Evolutionary conservation across 2,113 vertebrate species (phyloP).

Genomic region (Oreocharis arfaki): DNA sequence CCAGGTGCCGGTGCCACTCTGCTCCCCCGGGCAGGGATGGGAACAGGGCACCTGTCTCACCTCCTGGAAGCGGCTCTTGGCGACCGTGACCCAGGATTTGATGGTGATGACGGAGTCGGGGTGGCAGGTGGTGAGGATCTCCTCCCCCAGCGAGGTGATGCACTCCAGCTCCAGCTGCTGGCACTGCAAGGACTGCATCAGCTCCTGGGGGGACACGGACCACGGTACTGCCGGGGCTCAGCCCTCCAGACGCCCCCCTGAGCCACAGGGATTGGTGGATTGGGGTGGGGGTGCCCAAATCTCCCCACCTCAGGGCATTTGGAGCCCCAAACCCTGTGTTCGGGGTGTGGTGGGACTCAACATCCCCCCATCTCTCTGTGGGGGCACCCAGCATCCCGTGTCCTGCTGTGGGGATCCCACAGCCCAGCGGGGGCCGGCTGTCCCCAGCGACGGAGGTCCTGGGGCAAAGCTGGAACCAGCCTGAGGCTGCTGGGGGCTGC

Average conservation of each 20-base stretch:
- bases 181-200: slow-evolving; percentile 68
- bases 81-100: slow-evolving; percentile 83
- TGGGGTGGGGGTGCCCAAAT: not conserved
- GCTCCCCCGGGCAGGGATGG: fast-evolving
- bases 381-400: fast-evolving
- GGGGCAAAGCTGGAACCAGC: not conserved
- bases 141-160: slow-evolving; percentile 78
- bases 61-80: slow-evolving; percentile 85
- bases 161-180: slow-evolving; percentile 77
- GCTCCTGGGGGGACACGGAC: slow-evolving; percentile 63
- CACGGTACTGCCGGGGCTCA: fast-evolving
- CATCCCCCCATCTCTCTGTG: not conserved
- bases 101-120: slow-evolving; percentile 82
- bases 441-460: fast-evolving
- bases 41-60: slow-evolving; percentile 16
- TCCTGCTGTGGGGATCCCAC: not conserved
- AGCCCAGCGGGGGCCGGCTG: not conserved
- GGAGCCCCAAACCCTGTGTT: fast-evolving
- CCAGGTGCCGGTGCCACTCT: fast-evolving
- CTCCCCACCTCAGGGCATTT: not conserved
- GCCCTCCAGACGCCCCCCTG: not conserved
- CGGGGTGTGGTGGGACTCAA: not conserved
- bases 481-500: no score
- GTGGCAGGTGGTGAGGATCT: slow-evolving; percentile 81
- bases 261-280: fast-evolving